A percentile compares a stretch with the other conserved stretches of the same genome.
Conservation (phyloP, 2,797 vertebrate genomes). For the Tenualosa ilisha region DNA sequence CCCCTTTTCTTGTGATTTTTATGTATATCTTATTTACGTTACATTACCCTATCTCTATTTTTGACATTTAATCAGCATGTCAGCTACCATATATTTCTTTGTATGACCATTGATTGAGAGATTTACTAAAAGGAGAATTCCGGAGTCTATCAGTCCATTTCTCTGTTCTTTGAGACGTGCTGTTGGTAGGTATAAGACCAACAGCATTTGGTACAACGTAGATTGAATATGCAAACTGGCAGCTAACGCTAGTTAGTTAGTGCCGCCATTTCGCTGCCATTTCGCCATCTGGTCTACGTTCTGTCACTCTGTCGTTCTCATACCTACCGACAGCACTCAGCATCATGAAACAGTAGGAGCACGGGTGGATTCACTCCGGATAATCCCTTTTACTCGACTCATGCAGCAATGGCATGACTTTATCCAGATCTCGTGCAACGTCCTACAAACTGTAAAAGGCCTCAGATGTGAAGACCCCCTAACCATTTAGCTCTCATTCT, state of each 20-base stretch:
- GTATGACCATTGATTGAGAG: neutral
- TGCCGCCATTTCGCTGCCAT: too few species aligned
- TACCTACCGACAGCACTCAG: too few species aligned
- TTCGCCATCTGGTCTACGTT: too few species aligned
- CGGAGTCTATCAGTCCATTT: too few species aligned
- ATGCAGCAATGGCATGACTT: neutral
- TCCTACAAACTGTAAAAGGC: neutral
- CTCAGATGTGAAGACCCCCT: too few species aligned
- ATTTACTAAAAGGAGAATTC: neutral
- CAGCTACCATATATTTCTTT: neutral
- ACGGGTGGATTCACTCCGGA: too few species aligned
- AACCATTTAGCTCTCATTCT: constrained; percentile 45
- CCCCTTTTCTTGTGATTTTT: constrained; percentile 33
- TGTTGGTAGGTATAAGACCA: too few species aligned
- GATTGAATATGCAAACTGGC: too few species aligned
- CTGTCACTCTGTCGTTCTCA: too few species aligned
- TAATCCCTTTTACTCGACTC: neutral
- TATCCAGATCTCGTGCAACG: neutral
- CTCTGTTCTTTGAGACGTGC: too few species aligned
- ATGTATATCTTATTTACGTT: neutral
- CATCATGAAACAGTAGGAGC: too few species aligned
- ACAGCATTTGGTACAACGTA: too few species aligned
- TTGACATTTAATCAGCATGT: neutral
- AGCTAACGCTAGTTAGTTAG: neutral
- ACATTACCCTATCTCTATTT: neutral